Base-by-base conservation (phyloP, 2,797 vertebrate species). In the Macrochelys suwanniensis region DNA sequence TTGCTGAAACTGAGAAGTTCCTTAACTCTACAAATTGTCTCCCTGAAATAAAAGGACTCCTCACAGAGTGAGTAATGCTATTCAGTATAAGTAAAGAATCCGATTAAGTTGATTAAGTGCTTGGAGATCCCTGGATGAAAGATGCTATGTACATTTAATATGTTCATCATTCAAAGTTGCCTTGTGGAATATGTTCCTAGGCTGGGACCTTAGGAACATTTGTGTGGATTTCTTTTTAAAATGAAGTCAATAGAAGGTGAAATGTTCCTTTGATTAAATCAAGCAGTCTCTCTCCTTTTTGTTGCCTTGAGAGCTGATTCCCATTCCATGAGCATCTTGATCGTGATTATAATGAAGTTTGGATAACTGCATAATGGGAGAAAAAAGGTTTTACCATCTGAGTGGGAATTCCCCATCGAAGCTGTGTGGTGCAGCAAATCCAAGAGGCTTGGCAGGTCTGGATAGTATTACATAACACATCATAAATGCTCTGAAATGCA, bases 391-490 rank as follows among this genome's bases (percentile, higher is more conserved):
- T 94, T 78, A 77, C 37, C 7, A 0, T 90, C 92, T 77, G 33
- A 33, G n/a, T 51, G 37, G 81, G 86, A 90, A 82, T 12, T 94
- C 89, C 84, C 77, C 11, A 0, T 59, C 53, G 47, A 92, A 0
- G 0, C 16, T 49, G 19, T 50, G 49, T 16, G 54, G 68, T 68
- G 82, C 45, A 50, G 83, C 65, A 51, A 79, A 56, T 25, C 91
- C 42, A 9, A 0, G 0, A 0, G 0, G 49, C 68, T 92, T 86
- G 87, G 92, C 89, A 86, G 76, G n/a, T 88, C 94, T 97, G 96
- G 4, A 7, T 83, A 81, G 16, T 79, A 83, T 97, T 81, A 50
- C 25, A 91, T 92, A 79, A 80, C 94, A 95, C 92, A 13, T 96
- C 59, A 0, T 96, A 95, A 96, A 96, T 53, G 83, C 76, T 90